Evolutionary conservation across 2,888 invertebrate genomes (phyloP), one percentile per base, ranked within the genome.

Genomic region (Cosmia pyralina): DNA sequence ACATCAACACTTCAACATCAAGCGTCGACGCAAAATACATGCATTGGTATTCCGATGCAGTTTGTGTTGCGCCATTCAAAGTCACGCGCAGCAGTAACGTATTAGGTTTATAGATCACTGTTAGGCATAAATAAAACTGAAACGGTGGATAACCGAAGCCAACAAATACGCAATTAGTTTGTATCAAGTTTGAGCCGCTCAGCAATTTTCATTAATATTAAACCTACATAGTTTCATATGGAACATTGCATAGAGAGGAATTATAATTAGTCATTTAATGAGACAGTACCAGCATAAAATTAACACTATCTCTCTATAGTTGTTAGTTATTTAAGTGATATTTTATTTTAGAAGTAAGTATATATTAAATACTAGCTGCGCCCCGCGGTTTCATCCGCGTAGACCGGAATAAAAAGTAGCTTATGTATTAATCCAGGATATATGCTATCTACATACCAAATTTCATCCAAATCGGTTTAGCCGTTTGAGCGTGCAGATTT

Each of bases 41-140:
- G 6, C 52, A 59, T 68, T 68, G 34, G 55, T 41, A 72, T 50
- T 52, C 50, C 22, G 15, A 34, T 60, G 34, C 41, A 67, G 2
- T 41, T 66, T 4, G 17, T 53, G 41, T 19, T 15, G 19, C 4
- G 64, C 19, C 11, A 72, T 78, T 78, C 50, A 41, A 52, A 57
- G 72, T 65, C 68, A 72, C 72, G 77, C 66, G 53, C 77, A 58
- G 57, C 57, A 17, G 19, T 78, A 55, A 52, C 28, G 10, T 72
- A 13, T 68, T 38, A 50, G 8, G 67, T 28, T 72, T 77, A 64
- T 60, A 64, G 50, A 55, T 77, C 44, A 67, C 3, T 55, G 55
- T 17, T 13, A 15, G 10, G 1, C 67, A 57, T 65, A 46, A 64
- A 58, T 22, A 38, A 10, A 6, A 19, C 28, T 17, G 4, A 44